Base-by-base conservation (phyloP, 1,140 invertebrate species). In the Drosophila punjabiensis region DNA sequence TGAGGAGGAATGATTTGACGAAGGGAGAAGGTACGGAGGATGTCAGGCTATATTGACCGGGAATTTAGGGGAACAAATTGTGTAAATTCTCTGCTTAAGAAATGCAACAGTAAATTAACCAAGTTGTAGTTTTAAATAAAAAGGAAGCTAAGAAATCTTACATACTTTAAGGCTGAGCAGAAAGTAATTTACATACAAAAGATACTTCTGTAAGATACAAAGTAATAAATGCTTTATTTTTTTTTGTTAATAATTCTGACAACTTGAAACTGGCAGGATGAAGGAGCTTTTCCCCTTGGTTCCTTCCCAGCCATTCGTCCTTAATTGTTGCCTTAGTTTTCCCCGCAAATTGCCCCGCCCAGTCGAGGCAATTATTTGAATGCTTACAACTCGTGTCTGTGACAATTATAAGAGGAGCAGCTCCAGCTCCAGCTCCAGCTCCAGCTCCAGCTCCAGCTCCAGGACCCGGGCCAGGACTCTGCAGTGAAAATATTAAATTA, bases 401-500 rank as follows among this genome's bases (percentile, higher is more conserved):
- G 61, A 73, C 76, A 79, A 76, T 70, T 59, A 82, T 69, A 79
- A 76, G 76, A 37, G 55, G 45, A 24, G 33, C 18, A 58, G 39
- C 41, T 45, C 14, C 43, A 32, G 48, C n/a, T n/a, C n/a, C 18
- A 58, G 37, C 41, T 45, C 14, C 43, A 32, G 50, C 24, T 24
- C 3, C 18, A 58, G 39, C 41, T 35, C 14, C 43, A 32, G 50
- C 20, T n/a, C 13, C 32, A 39, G 13, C 20, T 16, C 45, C 47
- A 18, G 41, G 24, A n/a, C 41, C 11, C 20, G 6, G n/a, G 16
- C 13, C 62, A 32, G 52, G 28, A 18, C 24, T 61, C 64, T 58
- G 45, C 50, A 28, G 11, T 37, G 63, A 20, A 55, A 59, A 61
- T 81, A 88, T 88, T 88, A 88, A 83, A 88, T 88, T 83, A 88